A percentile compares a stretch with the other conserved stretches of the same genome.
Evolutionary conservation across 2,888 invertebrate genomes (phyloP).

Genomic region (Oligia fasciuncula): DNA sequence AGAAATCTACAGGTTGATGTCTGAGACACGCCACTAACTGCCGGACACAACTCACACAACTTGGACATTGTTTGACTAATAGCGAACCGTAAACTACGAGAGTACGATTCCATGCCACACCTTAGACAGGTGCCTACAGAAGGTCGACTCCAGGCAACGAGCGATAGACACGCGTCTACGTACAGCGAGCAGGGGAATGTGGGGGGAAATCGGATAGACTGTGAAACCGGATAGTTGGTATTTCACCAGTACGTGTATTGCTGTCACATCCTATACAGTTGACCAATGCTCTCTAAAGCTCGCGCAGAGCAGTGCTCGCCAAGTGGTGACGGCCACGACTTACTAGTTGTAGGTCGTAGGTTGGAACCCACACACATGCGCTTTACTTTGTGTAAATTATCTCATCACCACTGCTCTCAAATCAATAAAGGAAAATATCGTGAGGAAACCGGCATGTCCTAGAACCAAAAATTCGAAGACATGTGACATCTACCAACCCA

Average conservation of each 20-base stretch:
- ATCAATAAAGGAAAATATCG: no score
- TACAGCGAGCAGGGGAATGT: not conserved
- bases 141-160: not conserved
- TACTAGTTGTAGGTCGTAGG: no score
- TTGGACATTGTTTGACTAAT: slow-evolving; percentile 83
- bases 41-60: slow-evolving; percentile 75
- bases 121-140: slow-evolving; percentile 4
- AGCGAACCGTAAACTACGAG: slow-evolving; percentile 71
- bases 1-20: slow-evolving; percentile 56
- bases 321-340: no score
- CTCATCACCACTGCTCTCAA: no score
- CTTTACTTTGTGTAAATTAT: no score
- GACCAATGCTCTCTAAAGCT: no score
- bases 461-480: no score
- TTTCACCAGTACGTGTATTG: not conserved
- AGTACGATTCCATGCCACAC: slow-evolving; percentile 55
- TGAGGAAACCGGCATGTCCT: no score
- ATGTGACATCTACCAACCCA: no score
- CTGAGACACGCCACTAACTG: slow-evolving; percentile 66
- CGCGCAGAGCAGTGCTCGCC: no score
- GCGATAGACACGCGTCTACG: not conserved
- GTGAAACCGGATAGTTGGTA: not conserved
- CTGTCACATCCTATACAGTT: not conserved
- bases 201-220: not conserved
- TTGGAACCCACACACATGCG: no score